Evolutionary conservation across 2,888 invertebrate genomes (phyloP).

Genomic region (Acrobasis repandana): DNA sequence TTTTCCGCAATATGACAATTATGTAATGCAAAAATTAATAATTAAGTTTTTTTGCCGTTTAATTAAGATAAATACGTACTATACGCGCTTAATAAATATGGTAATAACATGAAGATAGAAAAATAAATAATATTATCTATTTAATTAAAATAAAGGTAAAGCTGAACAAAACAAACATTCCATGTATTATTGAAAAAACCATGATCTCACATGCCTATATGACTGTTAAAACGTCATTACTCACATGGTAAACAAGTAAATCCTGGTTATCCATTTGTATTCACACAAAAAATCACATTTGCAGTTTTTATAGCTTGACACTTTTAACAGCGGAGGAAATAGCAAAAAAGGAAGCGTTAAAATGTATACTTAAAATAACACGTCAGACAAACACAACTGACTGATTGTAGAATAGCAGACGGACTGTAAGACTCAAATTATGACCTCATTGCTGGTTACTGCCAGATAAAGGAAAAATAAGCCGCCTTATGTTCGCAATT

Average conservation of each 20-base stretch:
- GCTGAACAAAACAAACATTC: not conserved
- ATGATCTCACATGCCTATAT: constrained; percentile 11
- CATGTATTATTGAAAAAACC: not conserved
- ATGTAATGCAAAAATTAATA: too few species aligned
- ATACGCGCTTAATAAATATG: too few species aligned
- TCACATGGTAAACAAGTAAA: constrained; percentile 41
- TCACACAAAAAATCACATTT: constrained; percentile 27
- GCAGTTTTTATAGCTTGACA: constrained; percentile 34
- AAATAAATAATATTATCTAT: not conserved
- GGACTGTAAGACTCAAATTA: constrained; percentile 21
- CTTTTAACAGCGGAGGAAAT: constrained; percentile 37
- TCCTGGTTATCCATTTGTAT: constrained; percentile 45
- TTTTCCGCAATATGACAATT: too few species aligned
- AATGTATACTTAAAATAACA: constrained; percentile 41
- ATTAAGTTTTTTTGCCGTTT: too few species aligned
- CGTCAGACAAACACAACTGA: constrained; percentile 42
- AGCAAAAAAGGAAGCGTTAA: constrained; percentile 47
- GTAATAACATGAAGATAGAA: not conserved
- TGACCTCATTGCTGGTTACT: constrained; percentile 19
- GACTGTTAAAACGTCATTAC: constrained; percentile 19
- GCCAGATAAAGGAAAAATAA: constrained; percentile 22
- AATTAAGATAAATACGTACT: too few species aligned
- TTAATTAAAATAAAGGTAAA: not conserved
- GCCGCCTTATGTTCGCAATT: constrained; percentile 4
- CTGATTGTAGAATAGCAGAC: constrained; percentile 28